These are phyloP conservation scores for Peromyscus attwateri DNA, from an alignment of 2,797 vertebrate genomes.

Conservation along the genomic window DNA sequence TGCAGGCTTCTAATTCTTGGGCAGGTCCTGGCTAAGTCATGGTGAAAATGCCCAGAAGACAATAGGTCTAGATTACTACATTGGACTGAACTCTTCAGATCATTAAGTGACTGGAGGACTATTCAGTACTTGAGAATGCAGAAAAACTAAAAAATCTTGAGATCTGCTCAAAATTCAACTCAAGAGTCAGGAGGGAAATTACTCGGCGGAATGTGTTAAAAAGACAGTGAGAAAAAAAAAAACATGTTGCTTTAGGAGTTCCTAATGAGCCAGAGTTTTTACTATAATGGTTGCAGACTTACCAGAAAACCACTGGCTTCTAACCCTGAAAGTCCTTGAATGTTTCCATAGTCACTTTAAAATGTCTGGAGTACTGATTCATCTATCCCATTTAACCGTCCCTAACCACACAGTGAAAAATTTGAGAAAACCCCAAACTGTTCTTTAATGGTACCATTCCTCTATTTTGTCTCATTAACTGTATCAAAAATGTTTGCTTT, in stretches of 20 bases:
- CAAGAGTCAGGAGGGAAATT: not conserved
- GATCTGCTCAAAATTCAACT: conserved; percentile 17
- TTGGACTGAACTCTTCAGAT: not conserved
- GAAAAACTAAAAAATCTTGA: not conserved
- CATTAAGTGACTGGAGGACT: not conserved
- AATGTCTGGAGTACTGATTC: not conserved
- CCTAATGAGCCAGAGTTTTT: not conserved
- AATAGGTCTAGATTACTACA: not conserved
- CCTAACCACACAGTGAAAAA: not conserved
- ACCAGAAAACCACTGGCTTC: not conserved
- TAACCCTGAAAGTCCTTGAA: not conserved
- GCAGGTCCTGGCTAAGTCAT: not conserved
- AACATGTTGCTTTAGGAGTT: not conserved
- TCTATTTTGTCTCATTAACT: conserved; percentile 11
- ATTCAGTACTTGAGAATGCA: conserved; percentile 31
- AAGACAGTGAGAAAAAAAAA: not conserved
- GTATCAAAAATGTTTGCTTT: not conserved
- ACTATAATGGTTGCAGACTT: not conserved
- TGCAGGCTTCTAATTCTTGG: not conserved
- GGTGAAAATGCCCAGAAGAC: conserved; percentile 11
- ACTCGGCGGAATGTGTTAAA: not conserved
- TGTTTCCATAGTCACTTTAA: conserved; percentile 3
- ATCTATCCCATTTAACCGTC: not conserved
- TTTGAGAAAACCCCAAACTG: conserved; percentile 7
- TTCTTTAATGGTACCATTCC: not conserved